These are phyloP conservation scores for Hippocampus abdominalis DNA, from an alignment of 2,113 vertebrate genomes.

Conservation along the genomic window DNA sequence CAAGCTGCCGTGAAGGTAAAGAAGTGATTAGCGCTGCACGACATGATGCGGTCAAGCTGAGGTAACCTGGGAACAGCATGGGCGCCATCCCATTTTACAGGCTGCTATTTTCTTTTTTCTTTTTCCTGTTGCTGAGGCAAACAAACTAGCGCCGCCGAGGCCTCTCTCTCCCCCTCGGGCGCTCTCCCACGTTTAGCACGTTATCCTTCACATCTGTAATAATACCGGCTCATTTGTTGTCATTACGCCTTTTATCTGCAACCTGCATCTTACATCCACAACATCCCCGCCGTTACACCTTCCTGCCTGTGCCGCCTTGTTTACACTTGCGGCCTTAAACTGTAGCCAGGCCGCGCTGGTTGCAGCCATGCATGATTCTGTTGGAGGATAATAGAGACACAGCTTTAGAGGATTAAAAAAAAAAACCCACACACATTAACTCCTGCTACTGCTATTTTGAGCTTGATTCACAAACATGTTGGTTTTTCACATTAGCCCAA, in stretches of 20 bases:
- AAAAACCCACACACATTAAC: neutral
- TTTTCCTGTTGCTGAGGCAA: slow-evolving; percentile 65
- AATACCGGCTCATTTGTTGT: slow-evolving; percentile 83
- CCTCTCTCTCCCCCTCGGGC: slow-evolving; percentile 66
- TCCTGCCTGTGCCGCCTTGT: slow-evolving; percentile 42
- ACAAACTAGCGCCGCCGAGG: slow-evolving; percentile 46
- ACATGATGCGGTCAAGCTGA: slow-evolving; percentile 20
- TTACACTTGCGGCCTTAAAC: slow-evolving; percentile 34
- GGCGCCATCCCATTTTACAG: slow-evolving; percentile 48
- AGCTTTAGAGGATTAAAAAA: slow-evolving; percentile 7
- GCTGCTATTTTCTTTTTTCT: slow-evolving; percentile 60
- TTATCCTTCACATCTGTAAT: slow-evolving; percentile 87
- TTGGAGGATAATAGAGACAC: neutral
- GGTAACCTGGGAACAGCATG: slow-evolving; percentile 66
- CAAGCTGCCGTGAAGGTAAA: neutral
- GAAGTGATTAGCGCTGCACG: neutral
- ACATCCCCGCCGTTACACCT: slow-evolving; percentile 68
- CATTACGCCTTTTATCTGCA: slow-evolving; percentile 81
- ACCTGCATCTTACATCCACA: slow-evolving; percentile 84
- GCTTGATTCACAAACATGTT: neutral
- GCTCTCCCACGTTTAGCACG: slow-evolving; percentile 78
- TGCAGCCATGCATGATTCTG: slow-evolving; percentile 6
- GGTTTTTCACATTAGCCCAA: neutral
- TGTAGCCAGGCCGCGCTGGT: slow-evolving; percentile 17
- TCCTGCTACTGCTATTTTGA: neutral